Conservation (phyloP, 2,113 vertebrate species). For the Daboia siamensis region DNA sequence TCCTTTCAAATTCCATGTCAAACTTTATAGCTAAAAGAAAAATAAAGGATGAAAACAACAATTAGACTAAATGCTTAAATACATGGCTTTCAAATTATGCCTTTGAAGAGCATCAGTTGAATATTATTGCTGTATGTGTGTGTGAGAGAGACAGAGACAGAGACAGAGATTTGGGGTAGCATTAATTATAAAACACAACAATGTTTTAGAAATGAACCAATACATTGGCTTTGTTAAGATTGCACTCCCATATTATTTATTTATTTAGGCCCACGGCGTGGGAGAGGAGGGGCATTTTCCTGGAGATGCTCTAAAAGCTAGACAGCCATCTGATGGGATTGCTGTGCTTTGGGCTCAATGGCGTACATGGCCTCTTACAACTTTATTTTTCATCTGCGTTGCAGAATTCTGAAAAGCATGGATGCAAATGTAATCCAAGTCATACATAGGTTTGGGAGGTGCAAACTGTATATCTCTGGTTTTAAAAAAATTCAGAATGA, state of each 20-base stretch:
- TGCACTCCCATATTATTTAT: background rate
- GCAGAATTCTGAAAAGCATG: background rate
- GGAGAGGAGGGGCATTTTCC: background rate
- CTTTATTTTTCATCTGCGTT: background rate
- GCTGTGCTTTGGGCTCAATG: background rate
- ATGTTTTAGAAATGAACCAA: background rate
- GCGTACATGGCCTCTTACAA: background rate
- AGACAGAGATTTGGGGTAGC: too few relatives aligned
- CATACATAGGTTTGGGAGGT: background rate
- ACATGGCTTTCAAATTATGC: background rate
- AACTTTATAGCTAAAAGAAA: slow-evolving; percentile 65
- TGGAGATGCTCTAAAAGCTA: background rate
- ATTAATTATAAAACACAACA: background rate
- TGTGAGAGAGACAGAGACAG: too few relatives aligned
- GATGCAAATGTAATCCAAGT: background rate
- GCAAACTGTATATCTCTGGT: background rate
- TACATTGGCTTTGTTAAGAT: background rate
- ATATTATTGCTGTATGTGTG: background rate
- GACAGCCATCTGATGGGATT: background rate
- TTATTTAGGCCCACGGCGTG: background rate
- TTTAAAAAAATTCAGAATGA: background rate
- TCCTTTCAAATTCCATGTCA: slow-evolving; percentile 51
- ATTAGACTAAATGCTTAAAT: slow-evolving; percentile 18
- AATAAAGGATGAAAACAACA: slow-evolving; percentile 43
- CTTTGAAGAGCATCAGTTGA: background rate